phyloP scores from a whole-genome alignment of 2,113 vertebrate species.

The Gobiocypris rarus region DNA sequence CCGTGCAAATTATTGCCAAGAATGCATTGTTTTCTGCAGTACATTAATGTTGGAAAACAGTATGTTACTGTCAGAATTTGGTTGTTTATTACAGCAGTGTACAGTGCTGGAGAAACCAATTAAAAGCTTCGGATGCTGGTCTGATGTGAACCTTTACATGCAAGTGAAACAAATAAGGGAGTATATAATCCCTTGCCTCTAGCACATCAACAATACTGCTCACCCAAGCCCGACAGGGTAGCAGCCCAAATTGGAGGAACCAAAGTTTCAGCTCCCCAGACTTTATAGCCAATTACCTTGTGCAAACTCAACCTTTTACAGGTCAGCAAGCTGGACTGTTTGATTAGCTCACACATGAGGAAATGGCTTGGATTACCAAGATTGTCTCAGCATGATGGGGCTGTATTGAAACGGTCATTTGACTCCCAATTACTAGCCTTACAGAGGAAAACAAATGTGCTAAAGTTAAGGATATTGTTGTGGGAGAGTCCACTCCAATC shows the following conservation, averaged over 20 bases:
- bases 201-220: neutral
- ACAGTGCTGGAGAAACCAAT: neutral
- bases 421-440: neutral
- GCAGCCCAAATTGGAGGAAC: neutral
- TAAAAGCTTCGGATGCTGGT: neutral
- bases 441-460: neutral
- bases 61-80: too few relatives aligned
- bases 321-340: neutral
- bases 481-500: neutral
- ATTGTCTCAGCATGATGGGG: neutral
- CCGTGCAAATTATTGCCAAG: too few relatives aligned
- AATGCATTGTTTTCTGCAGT: too few relatives aligned
- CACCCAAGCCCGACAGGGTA: neutral
- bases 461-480: neutral
- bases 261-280: neutral
- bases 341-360: neutral
- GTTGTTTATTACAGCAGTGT: too few relatives aligned
- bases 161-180: neutral
- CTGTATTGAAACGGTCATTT: neutral
- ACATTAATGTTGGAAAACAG: too few relatives aligned
- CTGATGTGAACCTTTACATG: neutral
- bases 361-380: constrained; percentile 1
- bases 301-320: neutral
- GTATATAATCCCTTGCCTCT: neutral
- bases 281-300: constrained; percentile 6